phyloP scores from a whole-genome alignment of 2,797 vertebrate species.

The Epinephelus coioides region DNA sequence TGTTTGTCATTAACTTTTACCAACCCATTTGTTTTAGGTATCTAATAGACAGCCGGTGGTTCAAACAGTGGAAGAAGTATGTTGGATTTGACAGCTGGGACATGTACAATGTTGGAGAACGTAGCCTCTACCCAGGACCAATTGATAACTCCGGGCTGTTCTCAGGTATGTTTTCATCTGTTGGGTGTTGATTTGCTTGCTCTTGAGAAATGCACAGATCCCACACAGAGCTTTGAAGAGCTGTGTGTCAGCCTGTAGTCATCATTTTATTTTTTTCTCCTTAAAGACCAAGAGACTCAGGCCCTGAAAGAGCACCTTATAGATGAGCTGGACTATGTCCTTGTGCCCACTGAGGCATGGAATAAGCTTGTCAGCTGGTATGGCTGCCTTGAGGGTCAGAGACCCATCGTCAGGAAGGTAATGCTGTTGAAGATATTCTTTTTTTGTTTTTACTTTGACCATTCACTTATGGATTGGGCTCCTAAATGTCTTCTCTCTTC shows the following conservation, averaged over 20 bases:
- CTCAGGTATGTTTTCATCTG: conserved; percentile 84
- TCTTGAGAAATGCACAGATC: not conserved
- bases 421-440: conserved; percentile 20
- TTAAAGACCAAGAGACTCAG: conserved; percentile 91
- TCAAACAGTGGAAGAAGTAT: conserved; percentile 99
- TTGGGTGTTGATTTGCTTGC: not conserved
- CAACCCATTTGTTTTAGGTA: conserved; percentile 86
- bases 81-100: conserved; percentile 98
- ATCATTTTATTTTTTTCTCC: conserved; percentile 4
- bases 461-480: not conserved
- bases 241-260: not conserved
- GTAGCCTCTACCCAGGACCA: conserved; percentile 92
- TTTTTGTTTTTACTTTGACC: conserved; percentile 1
- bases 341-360: conserved; percentile 96
- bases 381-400: conserved; percentile 91
- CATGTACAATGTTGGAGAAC: conserved; percentile 93
- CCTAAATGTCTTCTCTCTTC: conserved; percentile 31
- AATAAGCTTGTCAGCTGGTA: conserved; percentile 95
- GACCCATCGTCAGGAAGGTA: conserved; percentile 95
- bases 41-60: conserved; percentile 97
- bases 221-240: not conserved
- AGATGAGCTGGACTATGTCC: conserved; percentile 95
- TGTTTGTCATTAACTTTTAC: conserved; percentile 21
- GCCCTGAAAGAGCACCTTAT: conserved; percentile 95
- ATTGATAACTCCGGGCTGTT: conserved; percentile 97